A percentile compares a stretch with the other conserved stretches of the same genome.
Evolutionary conservation across 2,888 invertebrate genomes (phyloP).

Genomic region (Dascillus cervinus): DNA sequence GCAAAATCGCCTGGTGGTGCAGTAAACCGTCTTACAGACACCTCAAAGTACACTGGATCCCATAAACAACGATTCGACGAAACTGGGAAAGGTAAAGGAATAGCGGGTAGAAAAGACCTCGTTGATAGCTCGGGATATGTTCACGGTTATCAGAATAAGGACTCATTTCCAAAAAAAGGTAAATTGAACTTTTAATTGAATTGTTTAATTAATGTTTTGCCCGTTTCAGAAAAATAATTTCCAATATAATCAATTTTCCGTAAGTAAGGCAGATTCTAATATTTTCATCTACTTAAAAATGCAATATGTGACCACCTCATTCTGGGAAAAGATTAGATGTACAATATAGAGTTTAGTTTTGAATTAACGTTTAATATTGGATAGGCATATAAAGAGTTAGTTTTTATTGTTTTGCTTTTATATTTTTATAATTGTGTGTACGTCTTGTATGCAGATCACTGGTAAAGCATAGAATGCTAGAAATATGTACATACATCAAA

Average conservation of each 20-base stretch:
- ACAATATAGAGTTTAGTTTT: no score
- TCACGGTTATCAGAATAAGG: slow-evolving; percentile 76
- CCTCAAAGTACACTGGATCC: slow-evolving; percentile 82
- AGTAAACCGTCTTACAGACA: slow-evolving; percentile 74
- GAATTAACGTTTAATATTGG: no score
- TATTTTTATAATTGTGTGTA: no score
- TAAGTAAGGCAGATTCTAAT: no score
- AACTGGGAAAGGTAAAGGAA: slow-evolving; percentile 77
- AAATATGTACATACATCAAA: no score
- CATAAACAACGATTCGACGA: slow-evolving; percentile 83
- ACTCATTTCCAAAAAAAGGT: slow-evolving; percentile 60
- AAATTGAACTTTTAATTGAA: slow-evolving; percentile 21
- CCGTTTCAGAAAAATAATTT: no score
- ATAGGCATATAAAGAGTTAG: no score
- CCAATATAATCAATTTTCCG: no score
- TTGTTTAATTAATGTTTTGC: neutral
- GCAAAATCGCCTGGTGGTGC: slow-evolving; percentile 38
- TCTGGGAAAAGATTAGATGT: neutral
- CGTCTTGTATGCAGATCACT: no score
- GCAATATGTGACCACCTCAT: neutral
- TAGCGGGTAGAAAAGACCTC: slow-evolving; percentile 72
- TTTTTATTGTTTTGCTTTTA: no score
- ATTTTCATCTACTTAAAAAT: no score
- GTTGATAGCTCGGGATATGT: slow-evolving; percentile 64
- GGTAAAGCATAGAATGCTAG: no score